phyloP scores from a whole-genome alignment of 2,888 invertebrate genomes.

The Mycogona germanica region DNA sequence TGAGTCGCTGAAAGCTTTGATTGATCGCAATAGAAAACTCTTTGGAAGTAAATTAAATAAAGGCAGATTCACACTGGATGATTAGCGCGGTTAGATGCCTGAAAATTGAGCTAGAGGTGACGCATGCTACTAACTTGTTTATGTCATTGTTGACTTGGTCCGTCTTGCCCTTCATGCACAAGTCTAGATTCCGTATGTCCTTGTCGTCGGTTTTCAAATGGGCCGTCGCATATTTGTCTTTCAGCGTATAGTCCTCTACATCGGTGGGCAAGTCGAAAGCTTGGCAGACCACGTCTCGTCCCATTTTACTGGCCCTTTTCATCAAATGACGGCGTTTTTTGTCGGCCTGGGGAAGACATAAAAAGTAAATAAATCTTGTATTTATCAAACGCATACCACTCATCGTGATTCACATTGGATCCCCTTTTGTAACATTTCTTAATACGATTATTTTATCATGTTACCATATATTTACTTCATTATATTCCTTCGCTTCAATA shows the following conservation, averaged over 20 bases:
- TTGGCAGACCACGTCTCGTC: constrained; percentile 49
- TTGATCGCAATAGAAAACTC: too few relatives aligned
- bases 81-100: too few relatives aligned
- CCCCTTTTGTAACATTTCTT: not conserved
- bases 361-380: not conserved
- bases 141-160: constrained; percentile 82
- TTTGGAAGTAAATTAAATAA: too few relatives aligned
- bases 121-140: constrained; percentile 47
- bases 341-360: constrained; percentile 46
- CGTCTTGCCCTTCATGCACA: constrained; percentile 64
- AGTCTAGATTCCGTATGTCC: constrained; percentile 58
- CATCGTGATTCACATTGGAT: not conserved
- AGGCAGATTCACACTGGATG: too few relatives aligned
- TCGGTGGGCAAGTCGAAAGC: constrained; percentile 48
- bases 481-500: too few relatives aligned
- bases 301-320: constrained; percentile 47
- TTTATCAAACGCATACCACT: not conserved
- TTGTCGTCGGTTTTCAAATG: constrained; percentile 49
- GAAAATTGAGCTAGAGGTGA: not conserved
- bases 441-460: not conserved
- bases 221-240: constrained; percentile 54
- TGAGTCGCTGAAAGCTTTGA: too few relatives aligned
- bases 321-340: constrained; percentile 55
- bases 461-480: too few relatives aligned
- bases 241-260: constrained; percentile 41